Conservation (phyloP, 2,888 invertebrate species). For the Neoscelio sp. region DNA sequence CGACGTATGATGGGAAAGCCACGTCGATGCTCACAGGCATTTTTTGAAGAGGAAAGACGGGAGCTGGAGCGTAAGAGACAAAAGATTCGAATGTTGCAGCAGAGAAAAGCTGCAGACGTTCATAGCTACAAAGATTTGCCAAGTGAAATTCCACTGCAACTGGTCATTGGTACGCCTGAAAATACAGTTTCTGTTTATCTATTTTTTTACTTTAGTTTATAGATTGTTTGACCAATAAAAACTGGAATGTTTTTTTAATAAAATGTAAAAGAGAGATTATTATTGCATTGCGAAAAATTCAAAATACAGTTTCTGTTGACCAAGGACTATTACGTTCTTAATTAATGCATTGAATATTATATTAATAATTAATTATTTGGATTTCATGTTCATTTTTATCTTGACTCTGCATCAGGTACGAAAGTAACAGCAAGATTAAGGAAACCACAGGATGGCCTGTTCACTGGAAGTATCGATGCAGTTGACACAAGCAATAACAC, state of each 20-base stretch:
- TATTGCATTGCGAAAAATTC: no score
- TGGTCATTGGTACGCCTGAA: slow-evolving; percentile 96
- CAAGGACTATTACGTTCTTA: no score
- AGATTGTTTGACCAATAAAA: background rate
- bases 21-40: slow-evolving; percentile 95
- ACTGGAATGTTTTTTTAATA: no score
- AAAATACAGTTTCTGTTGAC: no score
- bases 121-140: slow-evolving; percentile 93
- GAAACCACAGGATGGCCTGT: slow-evolving; percentile 97
- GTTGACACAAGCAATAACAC: slow-evolving; percentile 97
- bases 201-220: background rate
- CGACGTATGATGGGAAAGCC: slow-evolving; percentile 99
- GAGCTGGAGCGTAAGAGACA: slow-evolving; percentile 95
- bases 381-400: slow-evolving; percentile 3
- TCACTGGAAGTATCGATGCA: slow-evolving; percentile 96
- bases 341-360: no score
- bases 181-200: background rate
- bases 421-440: slow-evolving; percentile 96
- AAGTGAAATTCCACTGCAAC: slow-evolving; percentile 95
- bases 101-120: slow-evolving; percentile 92
- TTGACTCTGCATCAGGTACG: slow-evolving; percentile 83
- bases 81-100: slow-evolving; percentile 96
- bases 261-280: no score
- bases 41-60: slow-evolving; percentile 97
- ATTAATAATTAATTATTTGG: background rate